Evolutionary conservation across 2,113 vertebrate species (phyloP), one percentile per base, ranked within the genome.

Genomic region (Laticauda colubrina): DNA sequence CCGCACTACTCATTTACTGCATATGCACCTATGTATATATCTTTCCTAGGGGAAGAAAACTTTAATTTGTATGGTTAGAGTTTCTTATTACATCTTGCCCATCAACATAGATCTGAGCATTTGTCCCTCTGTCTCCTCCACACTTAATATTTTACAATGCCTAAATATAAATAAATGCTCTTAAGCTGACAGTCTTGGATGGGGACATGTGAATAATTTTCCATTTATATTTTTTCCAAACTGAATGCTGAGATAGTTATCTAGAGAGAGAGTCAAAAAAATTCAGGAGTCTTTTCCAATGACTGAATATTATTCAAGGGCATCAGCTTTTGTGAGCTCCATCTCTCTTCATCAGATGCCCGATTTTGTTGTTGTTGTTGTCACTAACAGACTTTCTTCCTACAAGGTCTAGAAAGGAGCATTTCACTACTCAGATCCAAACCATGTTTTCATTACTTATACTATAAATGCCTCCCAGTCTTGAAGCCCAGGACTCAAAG

Each of bases 111-210:
- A 75, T 34, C 29, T 69, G 29, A 69, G 26, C 64, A 18, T 69
- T 69, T 69, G 64, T 69, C 64, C 29, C 64, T 69, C 29, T 75
- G n/a, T 18, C 14, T 34, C 29, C n/a, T 34, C 64, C 64, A 18
- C 14, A 75, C 15, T 81, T 81, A 81, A 81, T 81, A 81, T 81
- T 81, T 75, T 81, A 81, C 15, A 81, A 39, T 39, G 69, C 15
- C 34, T 81, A 34, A 39, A 81, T 81, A 81, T 15, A 81, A 81
- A 75, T 69, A n/a, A 57, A 86, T 43, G 93, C 92, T 96, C 93
- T 51, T 45, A 95, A 88, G 88, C 94, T 91, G 94, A 94, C 87
- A 89, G 18, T 24, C 45, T 61, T 59, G 43, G 89, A 55, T 91
- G 90, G 95, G 89, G 64, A 18, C 64, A 21, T 0, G 18, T 61